Percentiles rank a stretch among this genome's conserved stretches.
Conservation (phyloP, 1,140 invertebrate genomes). For the Tribolium castaneum region DNA sequence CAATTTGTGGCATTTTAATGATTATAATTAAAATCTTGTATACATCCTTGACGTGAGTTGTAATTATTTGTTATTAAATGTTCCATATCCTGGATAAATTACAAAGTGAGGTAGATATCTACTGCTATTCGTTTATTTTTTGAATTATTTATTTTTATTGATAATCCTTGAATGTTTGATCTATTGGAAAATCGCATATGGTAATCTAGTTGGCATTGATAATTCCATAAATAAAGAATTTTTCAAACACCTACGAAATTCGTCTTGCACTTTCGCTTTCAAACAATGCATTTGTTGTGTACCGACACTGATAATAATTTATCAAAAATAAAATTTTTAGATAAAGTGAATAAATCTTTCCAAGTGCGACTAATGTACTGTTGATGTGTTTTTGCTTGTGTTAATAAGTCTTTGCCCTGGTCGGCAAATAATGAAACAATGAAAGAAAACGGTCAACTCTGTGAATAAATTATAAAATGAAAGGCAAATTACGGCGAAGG, state of each 20-base stretch:
- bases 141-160: too few relatives aligned
- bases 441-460: neutral
- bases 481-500: neutral
- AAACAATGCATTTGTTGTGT: neutral
- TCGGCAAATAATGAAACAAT: neutral
- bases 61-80: slow-evolving; percentile 24
- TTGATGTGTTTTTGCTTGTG: neutral
- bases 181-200: neutral
- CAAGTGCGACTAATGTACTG: neutral
- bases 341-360: neutral
- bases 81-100: slow-evolving; percentile 1
- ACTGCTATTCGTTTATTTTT: too few relatives aligned
- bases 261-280: neutral
- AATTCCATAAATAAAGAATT: neutral
- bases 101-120: neutral
- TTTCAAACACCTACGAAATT: neutral
- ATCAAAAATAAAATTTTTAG: neutral
- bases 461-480: neutral
- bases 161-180: neutral
- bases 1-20: neutral
- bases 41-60: slow-evolving; percentile 12
- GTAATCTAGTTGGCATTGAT: neutral
- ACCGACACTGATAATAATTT: neutral
- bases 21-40: slow-evolving; percentile 2
- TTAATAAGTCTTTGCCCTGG: neutral